Base-by-base conservation (phyloP, 2,113 vertebrate genomes). In the Chinchilla lanigera region DNA sequence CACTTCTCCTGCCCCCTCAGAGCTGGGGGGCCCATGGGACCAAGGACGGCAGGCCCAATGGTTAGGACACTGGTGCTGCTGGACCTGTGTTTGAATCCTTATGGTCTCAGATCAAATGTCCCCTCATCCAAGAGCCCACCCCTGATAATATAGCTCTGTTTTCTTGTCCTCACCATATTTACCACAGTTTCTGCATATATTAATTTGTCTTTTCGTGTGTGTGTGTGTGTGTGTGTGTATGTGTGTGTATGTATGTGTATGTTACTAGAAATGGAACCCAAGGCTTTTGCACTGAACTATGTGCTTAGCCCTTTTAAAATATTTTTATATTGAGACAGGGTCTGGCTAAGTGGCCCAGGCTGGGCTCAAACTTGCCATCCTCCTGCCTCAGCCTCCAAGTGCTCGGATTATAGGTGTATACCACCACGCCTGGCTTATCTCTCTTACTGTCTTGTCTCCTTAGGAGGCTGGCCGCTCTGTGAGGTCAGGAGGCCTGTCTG, bases 91-190 rank as follows among this genome's bases (percentile, higher is more conserved):
- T 33, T 17, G 60, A 86, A 3, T 35, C 65, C n/a, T 83, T 41
- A 3, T 35, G 54, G 67, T 92, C 44, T 86, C 38, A 2, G 26
- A 69, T 86, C 22, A 6, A 3, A 67, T 12, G 61, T 30, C 71
- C 5, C 84, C 75, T 94, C 82, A 58, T 85, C 71, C 30, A 4
- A 17, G 75, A 92, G 30, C 88, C 63, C 87, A 44, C 93, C 84
- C 50, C 20, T 93, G 97, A 58, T 83, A 3, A 35, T 20, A 41
- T 58, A 17, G n/a, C n/a, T 44, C 63, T 20, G 9, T 75, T 41
- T 85, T 56, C 52, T 52, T 58, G 33, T 73, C 81, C 30, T 90
- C 24, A 20, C 8, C 8, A 50, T 44, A 33, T 71, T 88, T 26
- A 30, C 38, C 93, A 47, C 56, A 1, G 14, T 30, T 77, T 75